phyloP scores from a whole-genome alignment of 2,888 invertebrate genomes.

The Cetonia aurata region DNA sequence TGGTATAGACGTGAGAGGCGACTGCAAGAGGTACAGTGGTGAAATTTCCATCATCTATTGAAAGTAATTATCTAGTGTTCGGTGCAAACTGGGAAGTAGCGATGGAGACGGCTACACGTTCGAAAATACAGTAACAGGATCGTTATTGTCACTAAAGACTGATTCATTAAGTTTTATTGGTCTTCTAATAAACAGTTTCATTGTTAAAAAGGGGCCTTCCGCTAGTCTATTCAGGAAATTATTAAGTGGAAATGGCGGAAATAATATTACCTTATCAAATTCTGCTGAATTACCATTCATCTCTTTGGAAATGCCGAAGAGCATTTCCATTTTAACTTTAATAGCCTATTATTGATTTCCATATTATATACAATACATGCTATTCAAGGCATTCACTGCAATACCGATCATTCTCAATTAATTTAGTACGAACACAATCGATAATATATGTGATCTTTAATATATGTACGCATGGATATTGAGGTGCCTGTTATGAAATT shows the following conservation, averaged over 20 bases:
- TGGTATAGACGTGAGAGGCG: not conserved
- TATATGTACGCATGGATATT: no score
- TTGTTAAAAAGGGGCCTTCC: conserved; percentile 32
- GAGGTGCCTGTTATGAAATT: no score
- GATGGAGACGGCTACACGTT: not conserved
- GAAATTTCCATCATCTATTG: conserved; percentile 36
- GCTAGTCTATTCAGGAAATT: conserved; percentile 33
- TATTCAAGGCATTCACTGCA: no score
- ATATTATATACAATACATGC: not conserved
- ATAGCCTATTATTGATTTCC: conserved; percentile 29
- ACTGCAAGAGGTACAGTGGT: not conserved
- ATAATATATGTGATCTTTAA: no score
- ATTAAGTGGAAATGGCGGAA: conserved; percentile 34
- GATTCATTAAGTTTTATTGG: conserved; percentile 39
- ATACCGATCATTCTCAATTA: no score
- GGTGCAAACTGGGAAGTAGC: not conserved
- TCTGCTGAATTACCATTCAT: conserved; percentile 4
- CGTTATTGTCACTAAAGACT: conserved; percentile 29
- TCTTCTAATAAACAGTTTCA: conserved; percentile 35
- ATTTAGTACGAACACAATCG: no score
- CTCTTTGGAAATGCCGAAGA: conserved; percentile 24
- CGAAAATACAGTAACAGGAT: conserved; percentile 31
- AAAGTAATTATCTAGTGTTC: conserved; percentile 34
- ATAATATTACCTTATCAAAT: conserved; percentile 39
- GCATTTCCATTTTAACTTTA: conserved; percentile 33